Base-by-base conservation (phyloP, 2,888 invertebrate species). In the Helicoverpa assulta region DNA sequence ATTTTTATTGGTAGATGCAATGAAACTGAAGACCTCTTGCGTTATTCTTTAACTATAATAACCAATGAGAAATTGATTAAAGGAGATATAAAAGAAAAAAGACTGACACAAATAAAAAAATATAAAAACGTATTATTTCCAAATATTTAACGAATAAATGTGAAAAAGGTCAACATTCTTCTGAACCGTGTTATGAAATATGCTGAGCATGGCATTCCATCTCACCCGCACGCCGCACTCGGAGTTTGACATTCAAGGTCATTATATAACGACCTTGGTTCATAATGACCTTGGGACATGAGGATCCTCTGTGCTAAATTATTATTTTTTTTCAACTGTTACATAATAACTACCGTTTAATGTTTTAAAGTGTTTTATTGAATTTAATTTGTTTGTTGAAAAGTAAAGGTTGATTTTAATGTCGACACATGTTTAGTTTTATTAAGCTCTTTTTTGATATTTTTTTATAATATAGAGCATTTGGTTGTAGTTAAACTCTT, bases 191-290 rank as follows among this genome's bases (percentile, higher is more conserved):
- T 63, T 56, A 68, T 68, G 70, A 79, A 70, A 81, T 73, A 81
- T 81, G 70, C 65, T 69, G 67, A 59, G 69, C 26, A 79, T 77
- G 78, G 61, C 55, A 67, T 65, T 50, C 59, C 40, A 43, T 14
- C 73, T 47, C 56, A 56, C 62, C 40, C 43, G 12, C 19, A 16
- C 47, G 16, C 50, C 26, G n/a, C 8, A 18, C 29, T 54, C 53
- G 54, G n/a, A 54, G 10, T 21, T 47, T 29, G 21, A 50, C 40
- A 59, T 56, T 63, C 60, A 70, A 76, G 71, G 57, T 16, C 21
- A 40, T 10, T 51, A 37, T 8, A 56, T 10, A 18, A 29, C 29
- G 26, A 26, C 33, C 56, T 40, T 26, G 58, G 21, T 6, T 37
- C n/a, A n/a, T 10, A 18, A 29, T 21, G 37, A 26, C 33, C 60